phyloP scores from a whole-genome alignment of 2,888 invertebrate genomes.

The Philonicus albiceps region DNA sequence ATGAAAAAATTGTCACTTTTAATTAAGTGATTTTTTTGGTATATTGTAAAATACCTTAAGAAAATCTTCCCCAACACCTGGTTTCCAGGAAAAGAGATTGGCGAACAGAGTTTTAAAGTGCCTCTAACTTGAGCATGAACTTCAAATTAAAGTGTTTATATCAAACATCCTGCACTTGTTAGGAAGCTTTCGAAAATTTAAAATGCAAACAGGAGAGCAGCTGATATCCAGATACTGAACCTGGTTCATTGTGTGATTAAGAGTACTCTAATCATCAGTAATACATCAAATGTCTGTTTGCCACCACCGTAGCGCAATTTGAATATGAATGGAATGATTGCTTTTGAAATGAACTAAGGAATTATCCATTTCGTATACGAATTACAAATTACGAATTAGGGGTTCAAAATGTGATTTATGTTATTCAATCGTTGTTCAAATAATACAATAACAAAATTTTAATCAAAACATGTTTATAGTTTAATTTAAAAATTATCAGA shows the following conservation, averaged over 20 bases:
- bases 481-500: not conserved
- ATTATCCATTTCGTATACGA: not conserved
- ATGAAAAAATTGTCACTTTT: not conserved
- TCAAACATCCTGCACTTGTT: not conserved
- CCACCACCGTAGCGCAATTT: not conserved
- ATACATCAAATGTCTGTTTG: not conserved
- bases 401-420: not conserved
- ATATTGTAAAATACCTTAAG: not conserved
- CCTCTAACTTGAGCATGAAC: not conserved
- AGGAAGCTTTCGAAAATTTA: not conserved
- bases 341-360: not conserved
- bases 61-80: not conserved
- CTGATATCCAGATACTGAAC: not conserved
- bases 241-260: not conserved
- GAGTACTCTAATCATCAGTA: not conserved
- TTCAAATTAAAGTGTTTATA: not conserved
- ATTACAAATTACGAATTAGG: not conserved
- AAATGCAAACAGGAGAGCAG: not conserved
- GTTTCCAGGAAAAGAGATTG: not conserved
- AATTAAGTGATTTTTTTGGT: not conserved
- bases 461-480: not conserved
- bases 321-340: not conserved
- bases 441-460: not conserved
- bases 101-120: not conserved
- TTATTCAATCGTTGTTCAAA: not conserved